Evolutionary conservation across 2,113 vertebrate genomes (phyloP), one percentile per base, ranked within the genome.

Genomic region (Cottus gobio): DNA sequence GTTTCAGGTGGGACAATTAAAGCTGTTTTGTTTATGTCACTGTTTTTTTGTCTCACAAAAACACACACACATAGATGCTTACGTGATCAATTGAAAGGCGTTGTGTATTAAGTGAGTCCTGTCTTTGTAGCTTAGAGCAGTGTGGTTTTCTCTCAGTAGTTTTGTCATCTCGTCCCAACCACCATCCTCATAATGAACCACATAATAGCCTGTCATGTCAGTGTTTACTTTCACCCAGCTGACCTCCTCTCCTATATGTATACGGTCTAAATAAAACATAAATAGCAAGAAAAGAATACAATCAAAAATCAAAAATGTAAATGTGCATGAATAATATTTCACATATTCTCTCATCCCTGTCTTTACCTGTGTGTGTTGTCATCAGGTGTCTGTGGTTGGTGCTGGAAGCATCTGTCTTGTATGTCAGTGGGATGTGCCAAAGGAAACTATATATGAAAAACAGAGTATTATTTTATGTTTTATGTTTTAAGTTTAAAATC

Each of bases 131-230:
- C 92, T 95, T 75, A 96, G 89, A 54, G 94, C 85, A 3, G 87
- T 95, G 89, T 96, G 94, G 86, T 96, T 95, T 85, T 93, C 86
- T 68, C 87, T 92, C 71, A 96, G 74, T 22, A 95, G 87, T 60
- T 61, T 58, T 65, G 87, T 92, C 24, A 96, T 86, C 57, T 88
- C 71, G 18, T 94, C 93, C 95, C 95, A 96, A 62, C 95, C 95
- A 7, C 66, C 79, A 2, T 92, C 93, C 71, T 95, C 93, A n/a
- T 95, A 96, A 81, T 96, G 95, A 71, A 96, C 92, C 18, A 95
- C 86, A 63, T 96, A 96, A 84, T 96, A 96, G 31, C 95, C 95
- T 16, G 92, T 95, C 93, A 95, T 95, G 79, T 96, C 92, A 31
- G 89, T 87, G 39, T 94, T 96, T 70, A 96, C 91, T 91, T 96